Evolutionary conservation across 2,113 vertebrate species (phyloP).

Genomic region (Sinocyclocheilus maitianheensis): DNA sequence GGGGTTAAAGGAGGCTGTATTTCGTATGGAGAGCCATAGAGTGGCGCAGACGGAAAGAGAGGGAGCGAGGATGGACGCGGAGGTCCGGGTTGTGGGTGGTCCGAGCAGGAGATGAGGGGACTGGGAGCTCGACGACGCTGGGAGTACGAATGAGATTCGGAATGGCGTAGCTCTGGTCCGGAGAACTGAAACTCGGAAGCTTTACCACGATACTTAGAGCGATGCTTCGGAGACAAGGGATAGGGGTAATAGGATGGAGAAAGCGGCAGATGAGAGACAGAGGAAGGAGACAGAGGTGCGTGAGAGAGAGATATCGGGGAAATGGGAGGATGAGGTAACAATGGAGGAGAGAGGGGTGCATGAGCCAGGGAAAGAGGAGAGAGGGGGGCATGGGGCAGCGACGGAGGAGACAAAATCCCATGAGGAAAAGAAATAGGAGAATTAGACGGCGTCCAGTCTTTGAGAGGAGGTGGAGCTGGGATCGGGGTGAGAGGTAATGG

Average conservation of each 20-base stretch:
- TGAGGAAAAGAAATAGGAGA: conserved; percentile 62
- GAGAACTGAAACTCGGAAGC: conserved; percentile 77
- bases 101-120: conserved; percentile 83
- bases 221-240: conserved; percentile 79
- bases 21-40: conserved; percentile 75
- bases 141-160: conserved; percentile 65
- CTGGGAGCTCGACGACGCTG: conserved; percentile 84
- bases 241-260: conserved; percentile 84
- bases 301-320: conserved; percentile 73
- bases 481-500: conserved; percentile 67
- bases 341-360: conserved; percentile 56
- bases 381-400: conserved; percentile 52
- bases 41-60: conserved; percentile 81
- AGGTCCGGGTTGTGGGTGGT: conserved; percentile 80
- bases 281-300: conserved; percentile 81
- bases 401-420: conserved; percentile 55
- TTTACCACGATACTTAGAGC: conserved; percentile 74
- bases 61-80: conserved; percentile 88
- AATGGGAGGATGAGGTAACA: conserved; percentile 55
- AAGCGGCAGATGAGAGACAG: conserved; percentile 75
- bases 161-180: conserved; percentile 70
- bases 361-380: conserved; percentile 55
- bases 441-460: conserved; percentile 77
- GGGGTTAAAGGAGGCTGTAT: conserved; percentile 74
- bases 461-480: conserved; percentile 67